Base-by-base conservation (phyloP, 2,888 invertebrate species). In the Diarsia rubi region DNA sequence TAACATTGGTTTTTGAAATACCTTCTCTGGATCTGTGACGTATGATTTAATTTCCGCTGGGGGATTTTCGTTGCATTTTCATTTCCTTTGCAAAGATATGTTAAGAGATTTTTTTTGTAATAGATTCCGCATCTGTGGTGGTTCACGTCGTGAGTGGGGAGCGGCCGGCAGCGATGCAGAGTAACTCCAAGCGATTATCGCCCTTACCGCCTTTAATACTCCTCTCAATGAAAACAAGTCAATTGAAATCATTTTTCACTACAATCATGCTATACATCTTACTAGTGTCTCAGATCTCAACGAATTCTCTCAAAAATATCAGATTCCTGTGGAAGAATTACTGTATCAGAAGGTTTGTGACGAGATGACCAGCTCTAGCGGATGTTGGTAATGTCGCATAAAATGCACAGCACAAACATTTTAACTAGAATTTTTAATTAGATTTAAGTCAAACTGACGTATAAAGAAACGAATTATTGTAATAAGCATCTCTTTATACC, bases 71-170 rank as follows among this genome's bases (percentile, higher is more conserved):
- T 79, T 86, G 86, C 84, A 86, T 87, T 85, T 85, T 83, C 76
- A 86, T 88, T 88, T 88, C 85, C 83, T 71, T 19, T 65, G 47
- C 42, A 47, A 78, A 83, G 67, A 77, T 74, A 64, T 79, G 71
- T 77, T 49, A 76, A 65, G 63, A 60, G 19, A 63, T 73, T 80
- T 82, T 83, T 86, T 84, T 88, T 89, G 68, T 71, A 71, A 87
- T 97, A 96, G 98, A 98, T 96, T 98, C 98, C 79, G 98, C 98
- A 84, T 98, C 98, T 85, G 98, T 98, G 89, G 97, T 98, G 88
- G 98, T 98, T 75, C 98, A 98, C 94, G 98, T 98, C 86, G 98
- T 98, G 89, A 98, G 98, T 93, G 98, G 98, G 91, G 97, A 97
- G 92, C 96, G 97, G 75, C 97, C 97, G 73, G 97, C 97, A 54